Evolutionary conservation across 2,113 vertebrate species (phyloP).

Genomic region (Callospermophilus lateralis): DNA sequence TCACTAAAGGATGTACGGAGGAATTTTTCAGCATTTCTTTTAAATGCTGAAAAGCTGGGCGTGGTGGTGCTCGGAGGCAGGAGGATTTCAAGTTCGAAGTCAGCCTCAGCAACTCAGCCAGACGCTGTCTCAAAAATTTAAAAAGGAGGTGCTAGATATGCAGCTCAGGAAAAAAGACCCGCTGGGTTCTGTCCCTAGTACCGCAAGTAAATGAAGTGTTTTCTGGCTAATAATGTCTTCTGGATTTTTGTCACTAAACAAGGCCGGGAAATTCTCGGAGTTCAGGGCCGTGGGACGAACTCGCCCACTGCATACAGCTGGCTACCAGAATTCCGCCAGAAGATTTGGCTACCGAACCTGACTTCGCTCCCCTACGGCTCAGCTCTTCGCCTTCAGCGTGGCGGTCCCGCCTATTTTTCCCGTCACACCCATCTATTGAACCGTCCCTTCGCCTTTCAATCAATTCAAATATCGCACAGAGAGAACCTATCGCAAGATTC

Average conservation of each 20-base stretch:
- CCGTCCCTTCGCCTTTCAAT: conserved; percentile 55
- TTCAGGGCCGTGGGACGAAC: not conserved
- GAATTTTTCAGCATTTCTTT: not conserved
- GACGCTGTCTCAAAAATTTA: no score
- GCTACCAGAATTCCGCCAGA: not conserved
- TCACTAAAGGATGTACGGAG: not conserved
- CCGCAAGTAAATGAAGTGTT: not conserved
- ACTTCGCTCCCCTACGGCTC: rapidly evolving
- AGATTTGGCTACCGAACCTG: rapidly evolving
- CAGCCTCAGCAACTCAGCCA: not conserved
- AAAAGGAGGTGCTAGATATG: not conserved
- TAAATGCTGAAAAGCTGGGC: not conserved
- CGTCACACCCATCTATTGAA: not conserved
- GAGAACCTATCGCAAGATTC: conserved; percentile 41
- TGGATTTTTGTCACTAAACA: conserved; percentile 5
- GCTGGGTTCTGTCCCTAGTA: not conserved
- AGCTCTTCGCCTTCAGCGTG: rapidly evolving
- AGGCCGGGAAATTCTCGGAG: not conserved
- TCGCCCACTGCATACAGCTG: not conserved
- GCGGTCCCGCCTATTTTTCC: not conserved
- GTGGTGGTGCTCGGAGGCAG: no score
- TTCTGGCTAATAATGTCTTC: not conserved
- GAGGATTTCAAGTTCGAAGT: not conserved
- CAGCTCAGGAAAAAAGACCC: not conserved
- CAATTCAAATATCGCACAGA: conserved; percentile 53